Evolutionary conservation across 2,113 vertebrate genomes (phyloP).

Genomic region (Vulpes vulpes): DNA sequence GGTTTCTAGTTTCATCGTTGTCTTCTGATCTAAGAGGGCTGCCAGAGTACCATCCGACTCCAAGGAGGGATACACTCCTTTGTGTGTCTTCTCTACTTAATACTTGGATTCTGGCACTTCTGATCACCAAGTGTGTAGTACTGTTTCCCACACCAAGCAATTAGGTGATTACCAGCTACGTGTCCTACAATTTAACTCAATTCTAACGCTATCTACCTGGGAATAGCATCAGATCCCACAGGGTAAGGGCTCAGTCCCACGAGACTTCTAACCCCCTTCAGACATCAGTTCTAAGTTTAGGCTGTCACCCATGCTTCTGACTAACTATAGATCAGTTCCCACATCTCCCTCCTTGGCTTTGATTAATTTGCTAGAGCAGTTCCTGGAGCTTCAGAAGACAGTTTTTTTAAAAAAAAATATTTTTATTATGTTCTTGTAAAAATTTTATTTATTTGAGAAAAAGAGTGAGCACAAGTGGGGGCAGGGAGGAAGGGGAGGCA

Average conservation of each 20-base stretch:
- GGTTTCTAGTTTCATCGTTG: background rate
- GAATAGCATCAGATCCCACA: background rate
- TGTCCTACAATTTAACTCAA: background rate
- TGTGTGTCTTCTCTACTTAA: background rate
- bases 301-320: background rate
- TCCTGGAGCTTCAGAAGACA: background rate
- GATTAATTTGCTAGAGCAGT: background rate
- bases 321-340: background rate
- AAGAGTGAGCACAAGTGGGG: no score
- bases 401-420: background rate
- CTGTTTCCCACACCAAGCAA: background rate
- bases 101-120: background rate
- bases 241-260: background rate
- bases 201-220: background rate
- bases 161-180: background rate
- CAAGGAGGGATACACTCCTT: background rate
- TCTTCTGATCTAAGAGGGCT: conserved; percentile 11
- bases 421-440: background rate
- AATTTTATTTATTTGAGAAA: no score
- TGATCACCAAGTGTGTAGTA: background rate
- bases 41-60: background rate
- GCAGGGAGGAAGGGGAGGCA: no score
- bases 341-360: background rate
- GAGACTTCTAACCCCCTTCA: background rate
- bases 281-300: background rate